These are phyloP conservation scores for Abramis brama DNA, from an alignment of 2,113 vertebrate genomes.

Conservation along the genomic window DNA sequence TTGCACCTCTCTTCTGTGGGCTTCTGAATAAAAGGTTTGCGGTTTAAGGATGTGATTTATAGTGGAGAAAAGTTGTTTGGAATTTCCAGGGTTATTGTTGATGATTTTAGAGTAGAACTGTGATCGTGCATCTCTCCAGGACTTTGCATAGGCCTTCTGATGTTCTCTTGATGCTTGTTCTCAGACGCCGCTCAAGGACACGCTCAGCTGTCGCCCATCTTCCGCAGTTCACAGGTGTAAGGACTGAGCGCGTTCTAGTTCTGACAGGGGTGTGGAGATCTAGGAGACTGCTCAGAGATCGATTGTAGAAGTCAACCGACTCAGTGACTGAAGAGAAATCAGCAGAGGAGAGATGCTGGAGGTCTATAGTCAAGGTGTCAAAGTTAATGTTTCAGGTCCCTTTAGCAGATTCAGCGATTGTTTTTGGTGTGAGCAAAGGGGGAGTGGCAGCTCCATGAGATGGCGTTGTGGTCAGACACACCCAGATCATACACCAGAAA, in stretches of 20 bases:
- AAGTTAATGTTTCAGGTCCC: not conserved
- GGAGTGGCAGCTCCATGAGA: not conserved
- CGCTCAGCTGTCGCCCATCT: too few relatives aligned
- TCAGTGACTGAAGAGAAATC: not conserved
- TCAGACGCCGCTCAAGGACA: too few relatives aligned
- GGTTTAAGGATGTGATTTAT: not conserved
- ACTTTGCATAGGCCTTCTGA: too few relatives aligned
- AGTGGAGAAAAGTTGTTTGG: not conserved
- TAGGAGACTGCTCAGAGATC: not conserved
- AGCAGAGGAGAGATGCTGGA: not conserved
- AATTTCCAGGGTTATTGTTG: not conserved
- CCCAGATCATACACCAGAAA: not conserved
- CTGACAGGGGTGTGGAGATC: too few relatives aligned
- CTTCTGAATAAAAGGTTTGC: not conserved
- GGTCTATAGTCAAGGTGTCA: not conserved
- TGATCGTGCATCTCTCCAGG: not conserved
- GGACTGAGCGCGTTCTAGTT: not conserved
- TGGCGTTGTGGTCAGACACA: not conserved
- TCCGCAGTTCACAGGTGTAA: not conserved
- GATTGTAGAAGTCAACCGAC: not conserved
- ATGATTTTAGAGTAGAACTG: not conserved
- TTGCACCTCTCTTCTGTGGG: not conserved
- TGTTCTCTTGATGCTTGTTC: too few relatives aligned
- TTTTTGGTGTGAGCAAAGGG: not conserved
- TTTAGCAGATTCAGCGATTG: not conserved